These are phyloP conservation scores for Herpetotheres cachinnans DNA, from an alignment of 2,113 vertebrate species.

Conservation along the genomic window DNA sequence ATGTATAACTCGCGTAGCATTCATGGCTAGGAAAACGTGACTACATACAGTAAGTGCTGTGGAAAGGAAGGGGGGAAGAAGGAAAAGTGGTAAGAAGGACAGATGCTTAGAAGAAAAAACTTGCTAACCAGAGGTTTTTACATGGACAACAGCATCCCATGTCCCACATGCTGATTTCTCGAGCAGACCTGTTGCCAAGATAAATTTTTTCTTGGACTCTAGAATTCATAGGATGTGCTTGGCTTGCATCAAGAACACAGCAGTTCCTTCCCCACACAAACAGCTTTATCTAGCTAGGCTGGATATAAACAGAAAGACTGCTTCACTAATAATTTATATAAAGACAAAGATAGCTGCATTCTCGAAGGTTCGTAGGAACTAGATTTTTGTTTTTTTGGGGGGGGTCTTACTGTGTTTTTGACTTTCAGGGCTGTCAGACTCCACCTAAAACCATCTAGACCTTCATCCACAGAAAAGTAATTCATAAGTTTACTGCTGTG, in stretches of 20 bases:
- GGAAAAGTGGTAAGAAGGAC: neutral
- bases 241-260: conserved; percentile 59
- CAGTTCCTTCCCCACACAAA: conserved; percentile 61
- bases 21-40: neutral
- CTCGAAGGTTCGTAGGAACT: conserved; percentile 10
- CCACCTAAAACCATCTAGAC: neutral
- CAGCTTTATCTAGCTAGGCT: conserved; percentile 40
- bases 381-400: neutral
- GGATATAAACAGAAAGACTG: conserved; percentile 50
- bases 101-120: conserved; percentile 30
- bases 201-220: conserved; percentile 67
- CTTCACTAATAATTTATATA: conserved; percentile 55
- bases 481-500: neutral
- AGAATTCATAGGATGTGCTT: conserved; percentile 66
- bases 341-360: conserved; percentile 38
- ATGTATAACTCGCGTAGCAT: neutral
- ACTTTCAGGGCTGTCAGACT: conserved; percentile 9
- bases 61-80: neutral
- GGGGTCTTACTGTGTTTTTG: conserved; percentile 2
- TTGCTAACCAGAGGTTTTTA: conserved; percentile 48
- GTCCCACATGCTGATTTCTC: conserved; percentile 64
- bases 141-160: conserved; percentile 43
- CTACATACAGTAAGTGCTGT: neutral
- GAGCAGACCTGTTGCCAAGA: conserved; percentile 53
- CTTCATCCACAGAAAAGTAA: neutral